Evolutionary conservation across 2,113 vertebrate species (phyloP).

Genomic region (Pterocles gutturalis): DNA sequence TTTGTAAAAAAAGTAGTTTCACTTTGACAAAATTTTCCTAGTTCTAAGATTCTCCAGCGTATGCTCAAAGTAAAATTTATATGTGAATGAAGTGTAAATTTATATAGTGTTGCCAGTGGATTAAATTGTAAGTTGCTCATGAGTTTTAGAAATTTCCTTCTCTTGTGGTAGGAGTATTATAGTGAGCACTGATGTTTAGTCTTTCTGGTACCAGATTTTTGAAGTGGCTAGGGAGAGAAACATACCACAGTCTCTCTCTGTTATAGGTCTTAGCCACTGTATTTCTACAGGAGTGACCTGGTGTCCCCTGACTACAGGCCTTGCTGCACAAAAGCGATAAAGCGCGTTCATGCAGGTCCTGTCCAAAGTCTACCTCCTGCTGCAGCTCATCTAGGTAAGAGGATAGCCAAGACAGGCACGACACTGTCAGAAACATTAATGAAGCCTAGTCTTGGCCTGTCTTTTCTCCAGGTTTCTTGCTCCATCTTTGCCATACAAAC

Average conservation of each 20-base stretch:
- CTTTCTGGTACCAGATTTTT: background rate
- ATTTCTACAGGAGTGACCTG: background rate
- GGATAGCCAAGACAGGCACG: background rate
- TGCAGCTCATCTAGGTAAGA: background rate
- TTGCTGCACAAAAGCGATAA: background rate
- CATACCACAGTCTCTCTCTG: background rate
- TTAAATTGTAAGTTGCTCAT: background rate
- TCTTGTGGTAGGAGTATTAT: background rate
- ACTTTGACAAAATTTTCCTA: background rate
- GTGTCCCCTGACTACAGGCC: background rate
- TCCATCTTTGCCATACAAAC: background rate
- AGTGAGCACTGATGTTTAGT: fast-evolving
- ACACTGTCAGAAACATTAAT: background rate
- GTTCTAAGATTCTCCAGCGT: background rate
- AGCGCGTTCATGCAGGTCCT: background rate
- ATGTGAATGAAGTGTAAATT: background rate
- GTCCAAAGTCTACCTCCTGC: background rate
- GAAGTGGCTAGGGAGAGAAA: background rate
- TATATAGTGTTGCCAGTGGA: background rate
- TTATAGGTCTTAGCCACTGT: background rate
- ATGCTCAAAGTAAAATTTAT: background rate
- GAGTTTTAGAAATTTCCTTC: background rate
- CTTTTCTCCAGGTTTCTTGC: background rate
- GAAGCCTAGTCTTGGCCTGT: background rate
- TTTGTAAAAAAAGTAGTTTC: background rate